Base-by-base conservation (phyloP, 1,140 invertebrate species). In the Chrysomallon squamiferum region DNA sequence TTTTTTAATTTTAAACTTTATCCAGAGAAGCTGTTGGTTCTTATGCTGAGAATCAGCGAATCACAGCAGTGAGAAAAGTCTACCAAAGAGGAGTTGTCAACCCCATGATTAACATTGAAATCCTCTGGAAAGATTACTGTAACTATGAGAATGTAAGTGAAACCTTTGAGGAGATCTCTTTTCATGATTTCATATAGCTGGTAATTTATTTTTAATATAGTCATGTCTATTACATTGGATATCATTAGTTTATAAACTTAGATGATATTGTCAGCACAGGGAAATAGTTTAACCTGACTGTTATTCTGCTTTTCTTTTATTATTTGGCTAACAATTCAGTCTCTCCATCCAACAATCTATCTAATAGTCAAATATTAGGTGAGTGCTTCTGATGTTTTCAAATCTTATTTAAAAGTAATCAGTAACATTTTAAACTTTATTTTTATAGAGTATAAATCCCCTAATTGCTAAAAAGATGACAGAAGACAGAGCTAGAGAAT, bases 41-140 rank as follows among this genome's bases (percentile, higher is more conserved):
- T 7, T 99, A 99, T 87, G 97, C 97, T 0, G 97, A 99, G 85
- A 99, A 99, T 86, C 97, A 99, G 87, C 95, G 96, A 85, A 99
- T 99, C 54, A 97, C 95, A 54, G 97, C 97, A 20, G 95, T 99
- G 4, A 88, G 97, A 57, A 97, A 98, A 88, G 93, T 95, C 0
- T 99, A 97, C 84, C 96, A 98, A 86, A 89, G 94, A 71, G 96
- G 94, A 0, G 93, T 99, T 0, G 90, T 97, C 15, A 99, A 95
- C 69, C 98, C 98, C 0, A 98, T 99, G 90, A 91, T 95, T 32
- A 97, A 96, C 68, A 97, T 99, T 84, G 98, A 99, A 82, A 91
- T 92, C 35, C 86, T 99, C 27, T 99, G 98, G 98, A 98, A 98
- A 85, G 97, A 99, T 80, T 99, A 99, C 82, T 95, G 98, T 76